phyloP scores from a whole-genome alignment of 2,797 vertebrate genomes.

The Halcyon badia region DNA sequence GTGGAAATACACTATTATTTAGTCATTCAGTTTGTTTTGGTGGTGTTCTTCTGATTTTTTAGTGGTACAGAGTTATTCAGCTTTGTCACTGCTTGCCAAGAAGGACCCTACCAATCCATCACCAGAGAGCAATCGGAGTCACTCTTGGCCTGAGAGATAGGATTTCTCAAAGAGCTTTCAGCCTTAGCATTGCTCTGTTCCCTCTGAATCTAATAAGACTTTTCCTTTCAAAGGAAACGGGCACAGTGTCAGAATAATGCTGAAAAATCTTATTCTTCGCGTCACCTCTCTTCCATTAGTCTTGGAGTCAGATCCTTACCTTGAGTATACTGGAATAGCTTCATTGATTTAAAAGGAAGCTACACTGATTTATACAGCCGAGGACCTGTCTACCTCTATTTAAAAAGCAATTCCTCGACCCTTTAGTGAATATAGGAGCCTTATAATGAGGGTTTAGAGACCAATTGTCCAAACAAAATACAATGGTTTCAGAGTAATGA shows the following conservation, averaged over 20 bases:
- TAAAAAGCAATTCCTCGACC: not conserved
- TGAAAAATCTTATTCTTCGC: slow-evolving; percentile 18
- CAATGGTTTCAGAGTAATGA: not conserved
- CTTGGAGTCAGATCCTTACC: slow-evolving; percentile 18
- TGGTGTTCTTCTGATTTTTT: not conserved
- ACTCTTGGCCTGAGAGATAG: not conserved
- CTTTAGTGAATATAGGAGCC: not conserved
- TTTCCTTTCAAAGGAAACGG: not conserved
- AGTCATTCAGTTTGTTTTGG: not conserved
- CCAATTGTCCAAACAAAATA: not conserved
- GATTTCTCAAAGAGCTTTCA: slow-evolving; percentile 3
- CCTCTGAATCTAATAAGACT: not conserved
- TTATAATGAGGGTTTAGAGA: not conserved
- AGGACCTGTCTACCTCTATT: not conserved
- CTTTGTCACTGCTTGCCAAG: not conserved
- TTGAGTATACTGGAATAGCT: not conserved
- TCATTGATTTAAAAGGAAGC: slow-evolving; percentile 13
- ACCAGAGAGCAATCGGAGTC: not conserved
- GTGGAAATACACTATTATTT: not conserved
- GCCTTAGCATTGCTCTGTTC: not conserved
- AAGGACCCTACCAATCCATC: not conserved
- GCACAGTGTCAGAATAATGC: not conserved
- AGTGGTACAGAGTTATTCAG: not conserved
- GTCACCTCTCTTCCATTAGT: not conserved
- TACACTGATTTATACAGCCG: not conserved